Evolutionary conservation across 2,797 vertebrate species (phyloP), one percentile per base, ranked within the genome.

Genomic region (Channallabes apus): DNA sequence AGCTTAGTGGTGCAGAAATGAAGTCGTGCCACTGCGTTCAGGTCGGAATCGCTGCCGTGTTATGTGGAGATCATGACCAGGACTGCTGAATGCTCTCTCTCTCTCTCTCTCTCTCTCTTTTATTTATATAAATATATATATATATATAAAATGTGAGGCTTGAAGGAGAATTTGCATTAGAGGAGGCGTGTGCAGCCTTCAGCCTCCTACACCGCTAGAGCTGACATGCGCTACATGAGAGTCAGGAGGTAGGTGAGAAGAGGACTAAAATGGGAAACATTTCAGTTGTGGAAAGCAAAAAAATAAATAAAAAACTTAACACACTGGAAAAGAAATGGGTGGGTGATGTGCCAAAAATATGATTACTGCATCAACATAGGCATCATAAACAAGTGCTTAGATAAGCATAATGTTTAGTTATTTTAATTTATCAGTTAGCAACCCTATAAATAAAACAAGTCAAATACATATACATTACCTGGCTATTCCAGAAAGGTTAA

Each of bases 181-280:
- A 84, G 67, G 77, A 81, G 65, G 67, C 58, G 64, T 67, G 56
- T 54, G 65, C 58, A 72, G 68, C 20, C 38, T 84, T 87, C 77
- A 59, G n/a, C 82, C 86, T 80, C 86, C 86, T 80, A 84, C 82
- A 84, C 82, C 15, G 17, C 20, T 58, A 41, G 27, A 58, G 76
- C 61, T 80, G 82, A 83, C 75, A 72, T 38, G 41, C 20, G 2
- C 56, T 82, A 71, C 29, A 51, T 24, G 71, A 54, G 85, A 69
- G n/a, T 82, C 35, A 11, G 59, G 46, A 75, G 61, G 71, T 29
- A 59, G 32, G 46, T 76, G 58, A 80, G 68, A 80, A 58, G 20
- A 65, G 32, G 58, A 79, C 32, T 64, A 58, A 56, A 76, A 71
- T 46, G 32, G 32, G 9, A 59, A 77, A 59, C 17, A 9, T 61